Conservation (phyloP, 2,888 invertebrate species). For the Synergus umbraculus region DNA sequence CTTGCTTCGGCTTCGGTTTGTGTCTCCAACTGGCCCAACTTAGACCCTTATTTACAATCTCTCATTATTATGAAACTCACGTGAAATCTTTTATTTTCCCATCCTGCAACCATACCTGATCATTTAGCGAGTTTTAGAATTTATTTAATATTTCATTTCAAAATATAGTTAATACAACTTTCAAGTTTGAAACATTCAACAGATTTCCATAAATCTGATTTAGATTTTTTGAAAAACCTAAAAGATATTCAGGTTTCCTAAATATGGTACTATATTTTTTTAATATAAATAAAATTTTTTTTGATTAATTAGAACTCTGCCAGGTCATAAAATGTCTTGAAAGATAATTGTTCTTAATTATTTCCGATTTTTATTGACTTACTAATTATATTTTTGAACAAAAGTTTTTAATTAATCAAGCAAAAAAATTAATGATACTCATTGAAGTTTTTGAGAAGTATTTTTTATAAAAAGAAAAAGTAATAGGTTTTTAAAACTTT, state of each 20-base stretch:
- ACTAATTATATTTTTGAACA: no score
- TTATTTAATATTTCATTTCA: background rate
- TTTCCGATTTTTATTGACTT: no score
- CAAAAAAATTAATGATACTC: background rate
- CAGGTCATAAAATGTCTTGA: no score
- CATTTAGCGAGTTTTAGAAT: background rate
- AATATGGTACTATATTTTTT: no score
- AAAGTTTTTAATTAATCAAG: no score
- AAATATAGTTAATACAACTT: background rate
- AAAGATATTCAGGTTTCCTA: no score
- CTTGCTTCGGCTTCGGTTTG: slow-evolving; percentile 54
- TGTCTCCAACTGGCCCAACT: slow-evolving; percentile 50
- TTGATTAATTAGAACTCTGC: no score
- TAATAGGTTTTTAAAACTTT: slow-evolving; percentile 2
- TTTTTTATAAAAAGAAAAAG: slow-evolving; percentile 22
- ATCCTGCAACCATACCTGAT: background rate
- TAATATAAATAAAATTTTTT: no score
- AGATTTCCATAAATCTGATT: no score
- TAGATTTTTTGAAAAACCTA: no score
- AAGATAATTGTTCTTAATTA: no score
- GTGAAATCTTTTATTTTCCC: background rate
- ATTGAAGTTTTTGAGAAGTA: background rate
- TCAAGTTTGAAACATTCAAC: background rate
- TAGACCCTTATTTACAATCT: slow-evolving; percentile 45
- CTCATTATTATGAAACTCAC: slow-evolving; percentile 49